A percentile compares a stretch with the other conserved stretches of the same genome.
phyloP scores from a whole-genome alignment of 1,140 invertebrate species.

The Camponotus vicinus region DNA sequence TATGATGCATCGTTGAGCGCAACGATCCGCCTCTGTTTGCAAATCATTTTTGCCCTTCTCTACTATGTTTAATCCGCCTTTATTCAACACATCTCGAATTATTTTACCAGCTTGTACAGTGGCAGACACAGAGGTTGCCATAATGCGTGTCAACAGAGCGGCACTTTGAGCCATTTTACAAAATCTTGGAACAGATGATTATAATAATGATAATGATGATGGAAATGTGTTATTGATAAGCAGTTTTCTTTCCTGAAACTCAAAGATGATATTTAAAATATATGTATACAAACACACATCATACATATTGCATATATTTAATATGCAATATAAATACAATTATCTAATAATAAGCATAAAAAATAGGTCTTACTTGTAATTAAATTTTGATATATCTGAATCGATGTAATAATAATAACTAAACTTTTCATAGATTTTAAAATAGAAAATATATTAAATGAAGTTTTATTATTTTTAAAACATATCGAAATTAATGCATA shows the following conservation, averaged over 20 bases:
- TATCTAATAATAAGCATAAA: not conserved
- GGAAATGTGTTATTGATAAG: not conserved
- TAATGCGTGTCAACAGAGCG: slow-evolving; percentile 89
- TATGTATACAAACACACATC: not conserved
- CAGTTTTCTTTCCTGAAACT: not conserved
- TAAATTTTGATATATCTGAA: not conserved
- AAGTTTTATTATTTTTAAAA: not conserved
- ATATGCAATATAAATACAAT: not conserved
- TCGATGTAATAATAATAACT: not conserved
- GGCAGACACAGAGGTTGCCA: slow-evolving; percentile 92
- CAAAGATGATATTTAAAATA: slow-evolving; percentile 3
- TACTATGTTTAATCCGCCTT: slow-evolving; percentile 95
- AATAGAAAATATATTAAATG: not conserved
- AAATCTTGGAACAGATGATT: not conserved
- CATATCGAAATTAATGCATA: not conserved
- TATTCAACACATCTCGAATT: slow-evolving; percentile 95
- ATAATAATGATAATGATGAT: not conserved
- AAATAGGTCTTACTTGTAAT: not conserved
- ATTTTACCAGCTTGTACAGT: slow-evolving; percentile 95
- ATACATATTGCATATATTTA: not conserved
- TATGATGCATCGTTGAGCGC: slow-evolving; percentile 96
- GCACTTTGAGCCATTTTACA: slow-evolving; percentile 87
- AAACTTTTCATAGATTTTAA: not conserved
- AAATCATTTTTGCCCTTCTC: slow-evolving; percentile 98
- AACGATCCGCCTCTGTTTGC: slow-evolving; percentile 98